Evolutionary conservation across 1,140 invertebrate genomes (phyloP).

Genomic region (Battus philenor): DNA sequence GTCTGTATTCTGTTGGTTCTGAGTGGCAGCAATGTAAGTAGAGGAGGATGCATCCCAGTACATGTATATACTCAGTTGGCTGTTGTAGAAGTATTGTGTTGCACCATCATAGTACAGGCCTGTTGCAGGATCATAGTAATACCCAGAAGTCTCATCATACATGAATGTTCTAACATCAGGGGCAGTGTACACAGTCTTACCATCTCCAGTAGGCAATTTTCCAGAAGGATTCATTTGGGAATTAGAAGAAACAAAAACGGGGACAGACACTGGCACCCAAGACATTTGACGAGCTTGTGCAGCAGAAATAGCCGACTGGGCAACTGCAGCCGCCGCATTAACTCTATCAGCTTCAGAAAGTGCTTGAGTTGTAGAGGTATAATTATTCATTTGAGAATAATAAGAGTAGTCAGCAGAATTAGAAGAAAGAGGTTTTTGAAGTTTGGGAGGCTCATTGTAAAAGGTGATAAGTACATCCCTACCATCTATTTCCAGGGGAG

Average conservation of each 20-base stretch:
- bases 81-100: conserved; percentile 96
- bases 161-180: conserved; percentile 95
- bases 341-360: conserved; percentile 72
- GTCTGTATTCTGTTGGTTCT: conserved; percentile 68
- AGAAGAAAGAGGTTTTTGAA: conserved; percentile 32
- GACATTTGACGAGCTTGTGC: conserved; percentile 78
- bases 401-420: conserved; percentile 88
- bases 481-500: conserved; percentile 54
- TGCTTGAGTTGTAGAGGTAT: conserved; percentile 47
- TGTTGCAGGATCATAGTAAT: conserved; percentile 96
- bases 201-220: conserved; percentile 70
- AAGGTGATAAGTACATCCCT: conserved; percentile 58
- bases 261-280: conserved; percentile 65
- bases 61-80: conserved; percentile 91
- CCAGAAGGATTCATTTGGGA: conserved; percentile 65
- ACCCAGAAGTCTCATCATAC: conserved; percentile 96
- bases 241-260: conserved; percentile 70
- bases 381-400: conserved; percentile 79
- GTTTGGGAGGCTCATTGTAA: conserved; percentile 60
- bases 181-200: conserved; percentile 62
- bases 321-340: conserved; percentile 93
- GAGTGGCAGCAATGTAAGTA: conserved; percentile 87
- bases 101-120: conserved; percentile 97
- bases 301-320: conserved; percentile 90
- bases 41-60: conserved; percentile 94